Conservation (phyloP, 2,797 vertebrate species). For the Falco berigora region DNA sequence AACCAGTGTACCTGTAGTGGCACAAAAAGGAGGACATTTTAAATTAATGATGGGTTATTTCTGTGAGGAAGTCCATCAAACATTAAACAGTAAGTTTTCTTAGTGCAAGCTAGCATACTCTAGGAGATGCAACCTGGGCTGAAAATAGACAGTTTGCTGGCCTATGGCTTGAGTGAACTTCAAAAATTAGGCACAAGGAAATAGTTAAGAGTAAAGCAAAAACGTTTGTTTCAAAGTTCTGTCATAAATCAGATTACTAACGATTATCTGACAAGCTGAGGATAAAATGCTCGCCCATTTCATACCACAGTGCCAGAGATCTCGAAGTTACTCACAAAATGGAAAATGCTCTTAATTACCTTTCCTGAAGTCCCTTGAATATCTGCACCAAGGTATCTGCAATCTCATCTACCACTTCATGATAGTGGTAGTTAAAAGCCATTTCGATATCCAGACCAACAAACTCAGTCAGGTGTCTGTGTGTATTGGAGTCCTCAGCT, state of each 20-base stretch:
- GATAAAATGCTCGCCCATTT: not conserved
- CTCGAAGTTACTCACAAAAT: not conserved
- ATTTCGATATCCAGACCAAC: constrained; percentile 99
- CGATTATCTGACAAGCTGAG: not conserved
- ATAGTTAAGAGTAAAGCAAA: not conserved
- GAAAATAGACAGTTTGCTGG: not conserved
- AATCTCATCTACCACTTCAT: constrained; percentile 96
- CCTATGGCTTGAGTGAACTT: not conserved
- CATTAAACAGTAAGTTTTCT: not conserved
- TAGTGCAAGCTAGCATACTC: not conserved
- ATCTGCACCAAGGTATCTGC: constrained; percentile 97
- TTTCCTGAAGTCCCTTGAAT: constrained; percentile 96
- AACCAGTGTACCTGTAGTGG: not conserved
- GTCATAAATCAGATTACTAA: not conserved
- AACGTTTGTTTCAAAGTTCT: not conserved
- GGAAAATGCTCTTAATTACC: constrained; percentile 73
- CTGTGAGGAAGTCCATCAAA: not conserved
- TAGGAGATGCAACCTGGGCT: not conserved
- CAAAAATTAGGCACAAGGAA: not conserved
- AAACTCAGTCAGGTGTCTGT: constrained; percentile 97
- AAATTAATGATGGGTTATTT: not conserved
- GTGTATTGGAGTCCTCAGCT: constrained; percentile 98
- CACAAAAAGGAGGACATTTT: not conserved
- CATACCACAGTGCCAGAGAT: not conserved
- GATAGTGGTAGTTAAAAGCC: constrained; percentile 98